Evolutionary conservation across 2,113 vertebrate genomes (phyloP).

Genomic region (Python bivittatus): DNA sequence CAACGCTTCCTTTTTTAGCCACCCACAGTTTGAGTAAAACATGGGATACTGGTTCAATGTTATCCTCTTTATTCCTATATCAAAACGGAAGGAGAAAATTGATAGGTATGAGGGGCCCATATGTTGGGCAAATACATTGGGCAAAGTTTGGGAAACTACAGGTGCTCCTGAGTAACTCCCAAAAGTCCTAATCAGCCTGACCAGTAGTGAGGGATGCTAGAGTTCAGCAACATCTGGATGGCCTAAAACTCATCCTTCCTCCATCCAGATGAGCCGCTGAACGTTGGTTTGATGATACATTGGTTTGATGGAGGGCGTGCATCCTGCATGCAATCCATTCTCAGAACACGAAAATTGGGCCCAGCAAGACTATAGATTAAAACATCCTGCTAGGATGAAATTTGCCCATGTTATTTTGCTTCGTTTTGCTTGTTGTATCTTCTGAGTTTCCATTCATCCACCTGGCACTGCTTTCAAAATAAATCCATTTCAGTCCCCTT

Average conservation of each 20-base stretch:
- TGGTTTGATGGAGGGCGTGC: too few species aligned
- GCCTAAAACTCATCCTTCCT: too few species aligned
- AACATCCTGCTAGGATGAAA: constrained; percentile 61
- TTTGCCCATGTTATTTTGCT: constrained; percentile 38
- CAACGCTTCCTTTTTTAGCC: background rate
- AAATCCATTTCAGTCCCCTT: constrained; percentile 57
- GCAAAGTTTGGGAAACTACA: too few species aligned
- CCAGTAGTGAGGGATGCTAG: background rate
- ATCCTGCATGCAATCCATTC: too few species aligned
- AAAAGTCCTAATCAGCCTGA: background rate
- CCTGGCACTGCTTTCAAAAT: constrained; percentile 62
- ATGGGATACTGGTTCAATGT: background rate
- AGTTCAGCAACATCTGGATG: background rate
- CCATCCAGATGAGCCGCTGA: too few species aligned
- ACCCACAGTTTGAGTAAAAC: background rate
- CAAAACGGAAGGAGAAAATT: background rate
- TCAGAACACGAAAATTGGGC: too few species aligned
- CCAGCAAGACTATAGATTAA: constrained; percentile 40
- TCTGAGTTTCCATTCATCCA: constrained; percentile 62
- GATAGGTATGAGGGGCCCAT: background rate
- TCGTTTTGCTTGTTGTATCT: constrained; percentile 50
- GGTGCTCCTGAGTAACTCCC: background rate
- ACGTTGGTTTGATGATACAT: background rate
- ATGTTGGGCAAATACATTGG: too few species aligned
- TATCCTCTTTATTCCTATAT: too few species aligned